Base-by-base conservation (phyloP, 2,888 invertebrate species). In the Nomada ruficornis region DNA sequence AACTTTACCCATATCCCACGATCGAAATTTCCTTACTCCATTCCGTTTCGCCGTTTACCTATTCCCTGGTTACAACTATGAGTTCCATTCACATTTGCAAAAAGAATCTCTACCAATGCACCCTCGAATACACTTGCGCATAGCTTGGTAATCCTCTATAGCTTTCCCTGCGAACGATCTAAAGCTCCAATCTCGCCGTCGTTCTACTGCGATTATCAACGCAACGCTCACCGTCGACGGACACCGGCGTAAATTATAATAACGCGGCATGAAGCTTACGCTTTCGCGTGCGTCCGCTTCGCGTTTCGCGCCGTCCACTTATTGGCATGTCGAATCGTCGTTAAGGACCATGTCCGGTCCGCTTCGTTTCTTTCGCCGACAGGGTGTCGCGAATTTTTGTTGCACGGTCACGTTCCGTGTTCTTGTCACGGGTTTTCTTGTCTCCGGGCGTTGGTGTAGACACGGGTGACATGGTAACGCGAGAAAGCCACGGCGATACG, bases 261-360 rank as follows among this genome's bases (percentile, higher is more conserved):
- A 82, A 84, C 57, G 60, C 54, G 54, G 67, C 77, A 29, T 68
- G 75, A 64, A 73, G 83, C 70, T 80, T 76, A 65, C 70, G 69
- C 57, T 70, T 55, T 83, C 68, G 47, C 64, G 82, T 55, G 52
- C 47, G 44, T 71, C 73, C 23, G 73, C 44, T 23, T 13, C 57
- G 47, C 59, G 23, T 55, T 57, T 77, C 77, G 67, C 85, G 72
- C 76, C 77, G 65, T 75, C 55, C 71, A 47, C 81, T 77, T 75
- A 82, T 84, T 77, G 87, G 81, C 88, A 83, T 79, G 86, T 77
- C 84, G 86, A 86, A 84, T 88, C 84, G 82, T 87, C 88, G 84
- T 87, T 88, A 86, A 82, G 74, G 79, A 62, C 36, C 50, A 55
- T 77, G 74, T 44, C 62, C 54, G 60, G 52, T 67, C 77, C 79